Conservation (phyloP, 2,888 invertebrate genomes). For the Achlya flavicornis region DNA sequence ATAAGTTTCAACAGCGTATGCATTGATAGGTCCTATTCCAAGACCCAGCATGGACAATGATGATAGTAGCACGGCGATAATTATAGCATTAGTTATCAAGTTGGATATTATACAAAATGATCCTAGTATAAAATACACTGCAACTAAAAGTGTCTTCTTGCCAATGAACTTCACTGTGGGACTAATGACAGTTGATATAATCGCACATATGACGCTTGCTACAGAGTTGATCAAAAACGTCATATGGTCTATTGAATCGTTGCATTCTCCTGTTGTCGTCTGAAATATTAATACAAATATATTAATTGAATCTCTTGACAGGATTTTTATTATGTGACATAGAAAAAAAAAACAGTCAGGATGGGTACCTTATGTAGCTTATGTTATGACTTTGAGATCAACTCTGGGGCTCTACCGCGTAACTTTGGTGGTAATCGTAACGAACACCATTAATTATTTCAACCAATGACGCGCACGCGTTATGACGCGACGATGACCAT, state of each 20-base stretch:
- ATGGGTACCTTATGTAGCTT: no score
- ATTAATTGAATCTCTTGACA: no score
- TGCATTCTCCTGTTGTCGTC: constrained; percentile 10
- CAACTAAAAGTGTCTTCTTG: constrained; percentile 14
- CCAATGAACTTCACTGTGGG: constrained; percentile 15
- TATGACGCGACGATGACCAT: no score
- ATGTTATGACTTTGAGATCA: no score
- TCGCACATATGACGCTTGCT: constrained; percentile 12
- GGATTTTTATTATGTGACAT: no score
- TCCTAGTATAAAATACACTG: constrained; percentile 9
- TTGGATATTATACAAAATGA: constrained; percentile 5
- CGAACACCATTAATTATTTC: no score
- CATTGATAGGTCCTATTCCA: constrained; percentile 26
- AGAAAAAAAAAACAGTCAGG: no score
- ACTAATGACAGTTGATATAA: constrained; percentile 14
- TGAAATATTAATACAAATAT: neutral
- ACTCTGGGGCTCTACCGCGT: no score
- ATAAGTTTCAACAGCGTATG: constrained; percentile 27
- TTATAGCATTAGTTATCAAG: neutral
- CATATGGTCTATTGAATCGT: constrained; percentile 14
- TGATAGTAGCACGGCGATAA: constrained; percentile 3
- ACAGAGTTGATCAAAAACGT: constrained; percentile 15
- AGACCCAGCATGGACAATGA: constrained; percentile 11
- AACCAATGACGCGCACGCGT: no score
- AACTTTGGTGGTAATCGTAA: no score